Evolutionary conservation across 2,113 vertebrate species (phyloP).

Genomic region (Actenoides lindsayi): DNA sequence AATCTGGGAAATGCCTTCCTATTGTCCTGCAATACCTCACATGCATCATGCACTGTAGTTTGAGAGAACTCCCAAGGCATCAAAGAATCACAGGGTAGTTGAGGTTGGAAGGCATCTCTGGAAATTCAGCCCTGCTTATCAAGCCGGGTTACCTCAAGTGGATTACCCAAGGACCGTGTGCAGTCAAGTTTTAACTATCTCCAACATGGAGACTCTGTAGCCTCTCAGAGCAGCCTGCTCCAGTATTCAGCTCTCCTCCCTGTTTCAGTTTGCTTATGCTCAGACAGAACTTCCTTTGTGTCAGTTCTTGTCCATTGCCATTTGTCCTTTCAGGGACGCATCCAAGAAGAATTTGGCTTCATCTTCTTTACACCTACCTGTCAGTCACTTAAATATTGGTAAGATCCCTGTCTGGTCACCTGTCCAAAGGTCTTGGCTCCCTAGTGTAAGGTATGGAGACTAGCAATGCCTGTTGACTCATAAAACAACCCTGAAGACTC

Average conservation of each 20-base stretch:
- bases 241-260: neutral
- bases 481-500: neutral
- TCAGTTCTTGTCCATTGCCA: neutral
- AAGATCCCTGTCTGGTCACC: neutral
- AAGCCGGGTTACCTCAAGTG: rapidly evolving
- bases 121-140: neutral
- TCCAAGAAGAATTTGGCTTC: neutral
- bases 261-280: neutral
- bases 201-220: neutral
- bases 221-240: neutral
- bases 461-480: neutral
- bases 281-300: neutral
- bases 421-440: neutral
- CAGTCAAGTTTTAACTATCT: rapidly evolving
- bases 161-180: neutral
- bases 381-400: neutral
- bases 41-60: rapidly evolving
- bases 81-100: neutral
- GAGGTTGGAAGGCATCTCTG: neutral
- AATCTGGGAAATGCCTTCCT: neutral
- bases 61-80: neutral
- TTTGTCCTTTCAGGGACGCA: neutral
- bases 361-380: neutral
- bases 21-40: neutral
- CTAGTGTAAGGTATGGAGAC: neutral